phyloP scores from a whole-genome alignment of 2,797 vertebrate genomes.

The Psittacula echo region DNA sequence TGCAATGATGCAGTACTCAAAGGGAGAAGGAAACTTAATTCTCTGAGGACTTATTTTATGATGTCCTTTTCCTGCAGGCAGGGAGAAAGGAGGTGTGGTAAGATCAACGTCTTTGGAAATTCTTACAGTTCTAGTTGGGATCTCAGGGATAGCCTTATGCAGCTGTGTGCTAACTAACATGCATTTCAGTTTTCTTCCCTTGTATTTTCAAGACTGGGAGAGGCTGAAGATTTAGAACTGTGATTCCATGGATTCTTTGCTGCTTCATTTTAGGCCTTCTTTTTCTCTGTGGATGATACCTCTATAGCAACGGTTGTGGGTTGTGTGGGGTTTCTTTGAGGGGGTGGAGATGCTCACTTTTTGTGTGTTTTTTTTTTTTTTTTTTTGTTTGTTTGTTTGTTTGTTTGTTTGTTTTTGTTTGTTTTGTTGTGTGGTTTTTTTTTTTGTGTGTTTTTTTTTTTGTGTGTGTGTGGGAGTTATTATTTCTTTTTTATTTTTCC shows the following conservation, averaged over 20 bases:
- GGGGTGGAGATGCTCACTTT: neutral
- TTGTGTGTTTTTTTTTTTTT: too few species aligned
- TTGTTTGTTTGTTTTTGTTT: too few species aligned
- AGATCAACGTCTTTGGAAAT: neutral
- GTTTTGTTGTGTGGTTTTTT: too few species aligned
- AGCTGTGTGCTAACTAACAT: neutral
- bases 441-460: too few species aligned
- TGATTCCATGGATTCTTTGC: neutral
- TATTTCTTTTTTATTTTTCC: neutral
- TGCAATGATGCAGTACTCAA: neutral
- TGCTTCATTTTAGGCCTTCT: neutral
- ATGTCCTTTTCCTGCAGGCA: neutral
- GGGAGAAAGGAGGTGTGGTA: neutral
- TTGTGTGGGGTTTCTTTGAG: neutral
- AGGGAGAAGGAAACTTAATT: neutral
- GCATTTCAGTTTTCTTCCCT: neutral
- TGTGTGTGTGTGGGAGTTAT: neutral
- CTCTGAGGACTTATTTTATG: neutral
- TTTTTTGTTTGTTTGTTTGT: too few species aligned
- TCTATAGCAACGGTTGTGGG: neutral
- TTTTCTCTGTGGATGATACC: neutral
- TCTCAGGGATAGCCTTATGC: neutral
- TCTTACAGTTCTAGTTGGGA: neutral
- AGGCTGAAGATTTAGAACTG: neutral
- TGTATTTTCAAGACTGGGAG: neutral